Percentiles rank a stretch among this genome's conserved stretches.
Conservation (phyloP, 2,797 vertebrate species). For the Vireo griseus region DNA sequence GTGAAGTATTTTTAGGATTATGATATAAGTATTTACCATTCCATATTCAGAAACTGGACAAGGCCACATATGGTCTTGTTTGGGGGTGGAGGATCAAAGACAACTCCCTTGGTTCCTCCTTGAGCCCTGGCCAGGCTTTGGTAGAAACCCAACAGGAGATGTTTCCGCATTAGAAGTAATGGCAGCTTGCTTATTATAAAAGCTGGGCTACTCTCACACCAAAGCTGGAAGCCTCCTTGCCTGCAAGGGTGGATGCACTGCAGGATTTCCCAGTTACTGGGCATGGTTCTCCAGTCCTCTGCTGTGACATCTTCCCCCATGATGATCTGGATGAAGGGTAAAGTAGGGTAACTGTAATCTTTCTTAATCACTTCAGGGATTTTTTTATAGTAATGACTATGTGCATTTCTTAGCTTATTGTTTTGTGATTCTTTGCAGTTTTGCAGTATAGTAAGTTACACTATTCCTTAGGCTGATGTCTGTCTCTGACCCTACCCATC, state of each 20-base stretch:
- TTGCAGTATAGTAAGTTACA: background rate
- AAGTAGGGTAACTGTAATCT: too few species aligned
- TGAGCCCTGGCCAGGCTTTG: background rate
- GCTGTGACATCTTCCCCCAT: background rate
- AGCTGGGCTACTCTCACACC: background rate
- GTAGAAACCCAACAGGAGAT: background rate
- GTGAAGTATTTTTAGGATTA: background rate
- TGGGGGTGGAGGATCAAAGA: background rate
- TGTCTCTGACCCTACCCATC: background rate
- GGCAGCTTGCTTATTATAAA: background rate
- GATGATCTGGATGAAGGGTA: background rate
- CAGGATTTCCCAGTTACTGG: background rate
- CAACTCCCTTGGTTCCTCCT: background rate
- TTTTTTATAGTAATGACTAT: background rate
- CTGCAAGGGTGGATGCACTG: background rate
- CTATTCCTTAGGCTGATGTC: background rate
- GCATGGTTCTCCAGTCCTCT: background rate
- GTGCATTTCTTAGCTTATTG: background rate
- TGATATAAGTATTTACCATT: background rate
- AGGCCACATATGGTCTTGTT: background rate
- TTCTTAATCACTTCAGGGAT: background rate
- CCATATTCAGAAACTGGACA: accelerated
- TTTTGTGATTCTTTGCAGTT: background rate
- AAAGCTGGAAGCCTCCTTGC: accelerated
- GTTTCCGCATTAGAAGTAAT: background rate